Evolutionary conservation across 2,113 vertebrate species (phyloP).

Genomic region (Miniopterus natalensis): DNA sequence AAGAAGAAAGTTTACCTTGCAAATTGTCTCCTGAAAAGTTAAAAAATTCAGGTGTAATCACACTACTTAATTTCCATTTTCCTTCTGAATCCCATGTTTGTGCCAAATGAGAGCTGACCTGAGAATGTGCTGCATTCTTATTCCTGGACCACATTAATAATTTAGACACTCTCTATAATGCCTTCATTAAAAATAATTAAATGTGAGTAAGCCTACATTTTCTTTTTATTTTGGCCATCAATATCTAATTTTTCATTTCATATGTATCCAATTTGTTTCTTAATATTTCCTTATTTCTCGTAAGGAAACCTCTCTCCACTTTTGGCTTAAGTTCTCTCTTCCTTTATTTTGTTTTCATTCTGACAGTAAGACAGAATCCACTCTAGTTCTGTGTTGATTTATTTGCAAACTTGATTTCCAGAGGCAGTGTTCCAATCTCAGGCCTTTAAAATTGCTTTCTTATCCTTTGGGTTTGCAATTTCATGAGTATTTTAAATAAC

Average conservation of each 20-base stretch:
- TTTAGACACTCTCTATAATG: not conserved
- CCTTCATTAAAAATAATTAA: not conserved
- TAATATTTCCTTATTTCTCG: constrained; percentile 18
- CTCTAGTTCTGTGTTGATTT: constrained; percentile 19
- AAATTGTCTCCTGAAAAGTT: not conserved
- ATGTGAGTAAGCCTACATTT: not conserved
- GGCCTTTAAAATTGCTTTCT: constrained; percentile 52
- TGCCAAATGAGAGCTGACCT: not conserved
- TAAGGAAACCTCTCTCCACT: not conserved
- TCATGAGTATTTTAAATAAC: constrained; percentile 37
- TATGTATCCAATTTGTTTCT: not conserved
- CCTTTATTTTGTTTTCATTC: constrained; percentile 42
- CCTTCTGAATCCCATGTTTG: not conserved
- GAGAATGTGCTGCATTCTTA: not conserved
- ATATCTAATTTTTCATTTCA: not conserved
- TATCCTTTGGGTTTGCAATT: constrained; percentile 36
- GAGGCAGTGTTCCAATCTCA: not conserved
- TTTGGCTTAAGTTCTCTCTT: not conserved
- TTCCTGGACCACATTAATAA: not conserved
- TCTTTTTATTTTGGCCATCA: not conserved
- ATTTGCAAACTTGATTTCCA: constrained; percentile 54
- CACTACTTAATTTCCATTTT: not conserved
- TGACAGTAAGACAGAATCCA: not conserved
- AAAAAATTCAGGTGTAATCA: not conserved
- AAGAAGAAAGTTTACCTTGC: not conserved